Percentiles rank a stretch among this genome's conserved stretches.
Evolutionary conservation across 2,888 invertebrate genomes (phyloP).

Genomic region (Steromphala cineraria): DNA sequence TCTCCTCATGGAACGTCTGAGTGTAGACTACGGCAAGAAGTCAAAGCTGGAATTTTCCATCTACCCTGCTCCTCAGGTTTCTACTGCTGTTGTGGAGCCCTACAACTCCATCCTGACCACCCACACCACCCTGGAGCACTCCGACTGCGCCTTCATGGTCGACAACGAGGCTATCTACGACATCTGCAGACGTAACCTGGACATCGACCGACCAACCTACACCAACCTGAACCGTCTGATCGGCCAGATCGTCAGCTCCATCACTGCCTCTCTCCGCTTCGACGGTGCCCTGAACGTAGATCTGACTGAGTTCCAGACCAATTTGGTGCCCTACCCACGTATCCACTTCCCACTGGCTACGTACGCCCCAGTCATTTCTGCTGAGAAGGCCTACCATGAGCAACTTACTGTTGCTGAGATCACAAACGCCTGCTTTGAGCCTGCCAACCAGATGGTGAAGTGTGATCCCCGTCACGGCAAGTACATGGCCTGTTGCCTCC

Average conservation of each 20-base stretch:
- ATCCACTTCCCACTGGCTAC: slow-evolving; percentile 91
- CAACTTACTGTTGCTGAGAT: slow-evolving; percentile 77
- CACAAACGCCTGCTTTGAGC: slow-evolving; percentile 68
- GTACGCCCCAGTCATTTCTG: slow-evolving; percentile 93
- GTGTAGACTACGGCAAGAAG: too few species aligned
- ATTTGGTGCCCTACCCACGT: slow-evolving; percentile 73
- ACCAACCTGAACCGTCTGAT: slow-evolving; percentile 85
- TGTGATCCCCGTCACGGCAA: slow-evolving; percentile 74
- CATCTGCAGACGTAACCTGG: slow-evolving; percentile 86
- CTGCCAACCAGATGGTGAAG: slow-evolving; percentile 72
- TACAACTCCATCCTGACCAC: slow-evolving; percentile 70
- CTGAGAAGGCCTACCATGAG: slow-evolving; percentile 95
- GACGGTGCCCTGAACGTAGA: slow-evolving; percentile 78
- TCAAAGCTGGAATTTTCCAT: too few species aligned
- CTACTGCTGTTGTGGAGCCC: slow-evolving; percentile 66
- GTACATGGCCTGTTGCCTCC: slow-evolving; percentile 86
- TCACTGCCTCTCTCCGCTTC: slow-evolving; percentile 50
- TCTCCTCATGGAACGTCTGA: too few species aligned
- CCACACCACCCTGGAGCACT: slow-evolving; percentile 69
- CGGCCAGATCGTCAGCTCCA: slow-evolving; percentile 63
- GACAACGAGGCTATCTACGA: slow-evolving; percentile 81
- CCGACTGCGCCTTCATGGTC: slow-evolving; percentile 67
- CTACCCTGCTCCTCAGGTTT: too few species aligned
- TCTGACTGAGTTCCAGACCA: slow-evolving; percentile 77
- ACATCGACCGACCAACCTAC: slow-evolving; percentile 89